A percentile compares a stretch with the other conserved stretches of the same genome.
phyloP scores from a whole-genome alignment of 2,797 vertebrate genomes.

The Scarus forsteni region DNA sequence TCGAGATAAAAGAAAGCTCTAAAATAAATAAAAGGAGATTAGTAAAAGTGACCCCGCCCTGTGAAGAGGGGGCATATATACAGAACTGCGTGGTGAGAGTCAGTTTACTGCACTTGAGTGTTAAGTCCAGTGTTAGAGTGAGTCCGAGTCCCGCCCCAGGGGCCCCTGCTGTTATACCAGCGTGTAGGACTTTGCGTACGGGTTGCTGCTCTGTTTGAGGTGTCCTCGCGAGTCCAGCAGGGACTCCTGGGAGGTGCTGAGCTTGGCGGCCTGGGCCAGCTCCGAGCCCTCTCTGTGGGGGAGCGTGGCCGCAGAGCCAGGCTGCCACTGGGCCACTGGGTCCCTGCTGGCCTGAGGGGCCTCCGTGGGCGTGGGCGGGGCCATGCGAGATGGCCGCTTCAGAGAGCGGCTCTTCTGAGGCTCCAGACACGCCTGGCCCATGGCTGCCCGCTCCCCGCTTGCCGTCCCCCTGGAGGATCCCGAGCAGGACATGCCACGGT shows the following conservation, averaged over 20 bases:
- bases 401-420: constrained; percentile 97
- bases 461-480: constrained; percentile 80
- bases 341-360: constrained; percentile 90
- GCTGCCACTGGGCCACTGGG: constrained; percentile 92
- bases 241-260: constrained; percentile 99
- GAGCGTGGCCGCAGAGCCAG: constrained; percentile 92
- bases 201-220: constrained; percentile 95
- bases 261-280: constrained; percentile 96
- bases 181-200: constrained; percentile 98
- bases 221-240: constrained; percentile 98
- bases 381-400: constrained; percentile 95
- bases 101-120: constrained; percentile 85
- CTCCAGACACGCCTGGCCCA: constrained; percentile 96
- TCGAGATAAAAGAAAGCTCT: constrained; percentile 76
- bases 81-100: constrained; percentile 86
- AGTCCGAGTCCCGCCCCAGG: constrained; percentile 80
- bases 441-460: constrained; percentile 89
- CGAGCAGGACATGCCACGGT: constrained; percentile 88
- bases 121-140: constrained; percentile 81
- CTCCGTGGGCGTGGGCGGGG: constrained; percentile 93
- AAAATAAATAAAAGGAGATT: constrained; percentile 87
- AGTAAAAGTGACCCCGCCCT: constrained; percentile 87
- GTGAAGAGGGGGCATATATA: constrained; percentile 81
- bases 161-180: constrained; percentile 95
- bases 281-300: constrained; percentile 97